Percentiles rank a stretch among this genome's conserved stretches.
phyloP scores from a whole-genome alignment of 2,888 invertebrate species.

The Ectropis crepuscularia region DNA sequence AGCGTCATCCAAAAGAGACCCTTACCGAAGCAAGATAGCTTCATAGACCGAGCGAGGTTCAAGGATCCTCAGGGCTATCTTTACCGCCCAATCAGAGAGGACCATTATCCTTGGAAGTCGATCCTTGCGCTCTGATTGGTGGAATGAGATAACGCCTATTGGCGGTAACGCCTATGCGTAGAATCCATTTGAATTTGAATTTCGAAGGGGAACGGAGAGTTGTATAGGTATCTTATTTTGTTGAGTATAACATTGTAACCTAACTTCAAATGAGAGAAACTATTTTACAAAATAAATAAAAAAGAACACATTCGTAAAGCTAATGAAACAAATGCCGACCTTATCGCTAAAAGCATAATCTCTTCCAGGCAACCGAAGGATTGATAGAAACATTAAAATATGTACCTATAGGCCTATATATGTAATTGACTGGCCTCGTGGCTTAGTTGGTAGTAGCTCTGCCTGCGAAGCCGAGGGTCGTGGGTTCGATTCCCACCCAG shows the following conservation, averaged over 20 bases:
- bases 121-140: constrained; percentile 75
- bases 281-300: neutral
- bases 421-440: too few species aligned
- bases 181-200: constrained; percentile 77
- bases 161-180: constrained; percentile 65
- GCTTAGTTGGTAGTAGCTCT: too few species aligned
- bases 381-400: too few species aligned
- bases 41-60: constrained; percentile 29
- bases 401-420: too few species aligned
- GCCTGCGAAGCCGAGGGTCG: too few species aligned
- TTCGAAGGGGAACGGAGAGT: constrained; percentile 57
- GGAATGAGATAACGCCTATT: constrained; percentile 71
- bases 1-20: constrained; percentile 14
- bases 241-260: neutral
- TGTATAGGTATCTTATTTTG: constrained; percentile 11
- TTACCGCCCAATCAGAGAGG: constrained; percentile 63
- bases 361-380: too few species aligned
- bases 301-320: neutral
- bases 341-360: too few species aligned
- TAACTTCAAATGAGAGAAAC: neutral
- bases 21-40: constrained; percentile 46
- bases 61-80: constrained; percentile 71
- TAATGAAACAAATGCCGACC: too few species aligned
- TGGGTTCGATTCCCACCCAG: too few species aligned
- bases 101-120: constrained; percentile 73